phyloP scores from a whole-genome alignment of 1,140 invertebrate species.

The Formica exsecta region DNA sequence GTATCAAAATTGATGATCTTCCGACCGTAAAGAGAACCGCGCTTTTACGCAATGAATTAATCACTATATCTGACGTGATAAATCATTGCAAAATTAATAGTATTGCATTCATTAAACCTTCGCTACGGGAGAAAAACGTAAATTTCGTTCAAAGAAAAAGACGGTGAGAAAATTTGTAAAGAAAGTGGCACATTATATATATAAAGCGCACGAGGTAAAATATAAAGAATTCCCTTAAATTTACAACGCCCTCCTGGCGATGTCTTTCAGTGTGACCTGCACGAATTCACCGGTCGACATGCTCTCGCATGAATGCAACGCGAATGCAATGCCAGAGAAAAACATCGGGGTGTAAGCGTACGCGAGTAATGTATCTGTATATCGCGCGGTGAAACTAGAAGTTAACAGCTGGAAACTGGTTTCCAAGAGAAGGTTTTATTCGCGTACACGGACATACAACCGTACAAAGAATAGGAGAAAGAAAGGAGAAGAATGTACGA shows the following conservation, averaged over 20 bases:
- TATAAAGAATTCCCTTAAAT: not conserved
- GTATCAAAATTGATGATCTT: too few species aligned
- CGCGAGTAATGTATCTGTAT: slow-evolving; percentile 28
- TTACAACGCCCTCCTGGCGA: not conserved
- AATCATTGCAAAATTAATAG: too few species aligned
- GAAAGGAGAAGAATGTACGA: not conserved
- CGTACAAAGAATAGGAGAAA: slow-evolving; percentile 27
- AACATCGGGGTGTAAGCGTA: slow-evolving; percentile 21
- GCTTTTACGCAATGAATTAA: too few species aligned
- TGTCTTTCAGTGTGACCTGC: not conserved
- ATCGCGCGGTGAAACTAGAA: slow-evolving; percentile 70
- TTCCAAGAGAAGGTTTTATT: slow-evolving; percentile 58
- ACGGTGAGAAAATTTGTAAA: not conserved
- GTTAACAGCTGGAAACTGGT: slow-evolving; percentile 76
- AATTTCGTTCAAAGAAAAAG: not conserved
- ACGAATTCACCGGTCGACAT: not conserved
- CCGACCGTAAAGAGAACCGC: too few species aligned
- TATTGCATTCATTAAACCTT: too few species aligned
- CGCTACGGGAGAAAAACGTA: not conserved
- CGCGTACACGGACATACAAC: slow-evolving; percentile 24
- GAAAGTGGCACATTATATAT: not conserved
- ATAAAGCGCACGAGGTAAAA: not conserved
- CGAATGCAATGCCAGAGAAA: not conserved
- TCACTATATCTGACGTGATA: too few species aligned
- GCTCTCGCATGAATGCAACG: slow-evolving; percentile 37